Percentiles rank a stretch among this genome's conserved stretches.
phyloP scores from a whole-genome alignment of 2,113 vertebrate genomes.

The Synodontis membranacea region DNA sequence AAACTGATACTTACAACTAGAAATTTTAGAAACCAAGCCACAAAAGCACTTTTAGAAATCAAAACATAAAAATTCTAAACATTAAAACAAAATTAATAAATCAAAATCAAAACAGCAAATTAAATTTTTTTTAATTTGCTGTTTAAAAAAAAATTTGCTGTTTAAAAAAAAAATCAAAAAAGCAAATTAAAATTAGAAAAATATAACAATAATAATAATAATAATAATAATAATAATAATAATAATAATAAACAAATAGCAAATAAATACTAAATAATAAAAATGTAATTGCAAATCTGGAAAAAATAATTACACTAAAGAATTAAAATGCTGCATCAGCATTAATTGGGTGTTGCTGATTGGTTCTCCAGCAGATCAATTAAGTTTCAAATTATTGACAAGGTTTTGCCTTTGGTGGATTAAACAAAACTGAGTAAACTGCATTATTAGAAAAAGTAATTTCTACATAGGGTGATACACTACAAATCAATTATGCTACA shows the following conservation, averaged over 20 bases:
- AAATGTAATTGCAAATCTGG: neutral
- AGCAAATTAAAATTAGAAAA: neutral
- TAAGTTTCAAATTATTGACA: neutral
- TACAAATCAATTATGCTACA: neutral
- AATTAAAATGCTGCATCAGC: neutral
- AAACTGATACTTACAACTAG: neutral
- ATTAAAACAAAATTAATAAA: neutral
- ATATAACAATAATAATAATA: neutral
- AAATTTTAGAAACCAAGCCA: too few species aligned
- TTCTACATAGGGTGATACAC: neutral
- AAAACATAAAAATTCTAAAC: neutral
- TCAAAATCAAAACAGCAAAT: neutral
- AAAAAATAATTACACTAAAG: neutral
- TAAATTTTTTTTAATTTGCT: too few species aligned
- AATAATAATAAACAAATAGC: too few species aligned
- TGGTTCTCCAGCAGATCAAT: neutral
- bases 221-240: neutral
- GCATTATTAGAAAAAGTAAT: neutral
- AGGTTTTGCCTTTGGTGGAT: neutral
- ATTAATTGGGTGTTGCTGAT: neutral
- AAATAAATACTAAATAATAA: neutral
- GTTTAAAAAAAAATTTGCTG: too few species aligned
- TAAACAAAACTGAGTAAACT: neutral
- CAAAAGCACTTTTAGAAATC: neutral
- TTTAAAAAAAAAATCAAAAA: too few species aligned